These are phyloP conservation scores for Tetragonula clypearis DNA, from an alignment of 1,140 invertebrate genomes.

Conservation along the genomic window DNA sequence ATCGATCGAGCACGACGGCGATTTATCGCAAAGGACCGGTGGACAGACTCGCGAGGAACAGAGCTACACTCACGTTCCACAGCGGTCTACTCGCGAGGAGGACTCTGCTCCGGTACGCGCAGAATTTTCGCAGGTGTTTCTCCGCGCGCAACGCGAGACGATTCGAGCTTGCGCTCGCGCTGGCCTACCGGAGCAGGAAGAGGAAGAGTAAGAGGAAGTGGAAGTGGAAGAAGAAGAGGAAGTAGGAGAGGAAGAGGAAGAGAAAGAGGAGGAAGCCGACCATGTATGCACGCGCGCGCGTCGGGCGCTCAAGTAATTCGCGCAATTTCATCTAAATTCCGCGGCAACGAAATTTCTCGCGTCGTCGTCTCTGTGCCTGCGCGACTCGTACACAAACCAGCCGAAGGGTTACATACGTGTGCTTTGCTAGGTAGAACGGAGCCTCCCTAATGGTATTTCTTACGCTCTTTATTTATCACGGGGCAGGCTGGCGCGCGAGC, in stretches of 20 bases:
- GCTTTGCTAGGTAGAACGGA: background rate
- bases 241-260: constrained; percentile 9
- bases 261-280: constrained; percentile 10
- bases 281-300: constrained; percentile 45
- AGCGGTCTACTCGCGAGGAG: background rate
- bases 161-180: constrained; percentile 11
- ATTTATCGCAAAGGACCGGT: background rate
- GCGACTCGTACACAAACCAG: background rate
- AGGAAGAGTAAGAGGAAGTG: background rate
- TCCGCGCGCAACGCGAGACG: constrained; percentile 10
- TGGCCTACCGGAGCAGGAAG: background rate
- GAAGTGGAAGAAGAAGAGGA: constrained; percentile 9
- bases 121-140: constrained; percentile 51
- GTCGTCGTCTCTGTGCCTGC: constrained; percentile 59
- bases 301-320: constrained; percentile 77
- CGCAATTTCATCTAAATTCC: constrained; percentile 82
- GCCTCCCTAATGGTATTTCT: constrained; percentile 65
- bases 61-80: background rate
- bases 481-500: constrained; percentile 16
- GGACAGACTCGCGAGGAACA: background rate
- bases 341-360: constrained; percentile 71
- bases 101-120: constrained; percentile 29
- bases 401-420: background rate
- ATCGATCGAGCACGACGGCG: background rate
- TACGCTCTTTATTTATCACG: constrained; percentile 76